Conservation (phyloP, 2,888 invertebrate species). For the Myopa tessellatipennis region DNA sequence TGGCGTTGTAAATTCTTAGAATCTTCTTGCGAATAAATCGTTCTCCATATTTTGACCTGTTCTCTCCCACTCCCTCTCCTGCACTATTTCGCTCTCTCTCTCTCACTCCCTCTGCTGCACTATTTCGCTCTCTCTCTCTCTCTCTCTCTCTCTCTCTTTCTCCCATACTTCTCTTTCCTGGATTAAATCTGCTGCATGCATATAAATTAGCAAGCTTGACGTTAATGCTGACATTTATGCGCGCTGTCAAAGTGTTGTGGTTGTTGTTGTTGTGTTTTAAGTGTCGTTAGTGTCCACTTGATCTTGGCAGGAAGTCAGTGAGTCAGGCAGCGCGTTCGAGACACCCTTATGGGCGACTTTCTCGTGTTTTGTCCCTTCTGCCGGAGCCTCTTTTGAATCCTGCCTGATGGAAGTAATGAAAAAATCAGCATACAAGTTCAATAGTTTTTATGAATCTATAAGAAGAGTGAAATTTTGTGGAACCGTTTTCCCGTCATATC, state of each 20-base stretch:
- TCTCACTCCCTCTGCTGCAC: too few relatives aligned
- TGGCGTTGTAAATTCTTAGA: background rate
- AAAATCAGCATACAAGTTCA: too few relatives aligned
- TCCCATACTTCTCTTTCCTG: background rate
- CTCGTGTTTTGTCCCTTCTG: too few relatives aligned
- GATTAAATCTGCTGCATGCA: constrained; percentile 18
- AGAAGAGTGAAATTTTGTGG: too few relatives aligned
- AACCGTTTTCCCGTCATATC: too few relatives aligned
- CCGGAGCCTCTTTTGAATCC: too few relatives aligned
- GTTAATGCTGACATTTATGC: constrained; percentile 32
- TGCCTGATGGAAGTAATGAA: too few relatives aligned
- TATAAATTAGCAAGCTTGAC: constrained; percentile 29
- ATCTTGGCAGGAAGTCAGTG: background rate
- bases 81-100: background rate
- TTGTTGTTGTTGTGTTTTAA: too few relatives aligned
- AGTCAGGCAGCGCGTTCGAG: too few relatives aligned
- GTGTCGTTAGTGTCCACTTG: background rate
- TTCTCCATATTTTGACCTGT: too few relatives aligned
- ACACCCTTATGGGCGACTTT: too few relatives aligned
- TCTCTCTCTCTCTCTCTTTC: background rate
- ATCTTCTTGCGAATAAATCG: background rate
- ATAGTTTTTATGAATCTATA: too few relatives aligned
- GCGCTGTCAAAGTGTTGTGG: constrained; percentile 25
- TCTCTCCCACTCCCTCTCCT: background rate
- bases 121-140: background rate